Conservation (phyloP, 2,888 invertebrate species). For the Acheta domesticus region DNA sequence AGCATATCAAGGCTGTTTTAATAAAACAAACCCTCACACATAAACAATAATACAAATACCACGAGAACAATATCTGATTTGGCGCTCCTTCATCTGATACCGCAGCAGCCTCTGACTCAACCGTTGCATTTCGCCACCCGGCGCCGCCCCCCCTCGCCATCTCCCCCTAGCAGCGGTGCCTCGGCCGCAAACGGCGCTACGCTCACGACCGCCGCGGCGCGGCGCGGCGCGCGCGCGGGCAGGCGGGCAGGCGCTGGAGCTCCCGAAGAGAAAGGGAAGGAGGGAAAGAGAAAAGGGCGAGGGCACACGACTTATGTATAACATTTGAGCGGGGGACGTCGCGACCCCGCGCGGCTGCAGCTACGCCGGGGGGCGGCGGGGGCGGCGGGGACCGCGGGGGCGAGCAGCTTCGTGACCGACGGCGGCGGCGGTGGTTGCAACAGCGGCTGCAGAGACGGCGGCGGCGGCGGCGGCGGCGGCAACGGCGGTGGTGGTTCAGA, state of each 20-base stretch:
- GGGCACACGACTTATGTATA: conserved; percentile 9
- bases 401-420: not conserved
- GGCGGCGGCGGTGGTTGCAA: not conserved
- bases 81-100: no score
- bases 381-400: not conserved
- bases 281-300: conserved; percentile 9
- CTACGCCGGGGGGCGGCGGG: not conserved
- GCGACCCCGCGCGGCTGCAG: not conserved
- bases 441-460: not conserved
- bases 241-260: not conserved
- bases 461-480: not conserved
- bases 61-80: no score
- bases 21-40: no score
- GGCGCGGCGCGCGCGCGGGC: not conserved
- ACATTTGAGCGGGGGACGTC: not conserved
- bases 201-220: no score
- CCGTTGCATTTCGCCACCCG: no score
- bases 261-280: not conserved
- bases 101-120: no score
- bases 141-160: no score
- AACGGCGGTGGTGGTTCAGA: not conserved
- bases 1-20: no score
- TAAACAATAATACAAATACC: no score
- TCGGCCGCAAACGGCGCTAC: no score
- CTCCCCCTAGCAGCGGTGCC: no score